Conservation (phyloP, 2,113 vertebrate species). For the Rhinoptilus africanus region DNA sequence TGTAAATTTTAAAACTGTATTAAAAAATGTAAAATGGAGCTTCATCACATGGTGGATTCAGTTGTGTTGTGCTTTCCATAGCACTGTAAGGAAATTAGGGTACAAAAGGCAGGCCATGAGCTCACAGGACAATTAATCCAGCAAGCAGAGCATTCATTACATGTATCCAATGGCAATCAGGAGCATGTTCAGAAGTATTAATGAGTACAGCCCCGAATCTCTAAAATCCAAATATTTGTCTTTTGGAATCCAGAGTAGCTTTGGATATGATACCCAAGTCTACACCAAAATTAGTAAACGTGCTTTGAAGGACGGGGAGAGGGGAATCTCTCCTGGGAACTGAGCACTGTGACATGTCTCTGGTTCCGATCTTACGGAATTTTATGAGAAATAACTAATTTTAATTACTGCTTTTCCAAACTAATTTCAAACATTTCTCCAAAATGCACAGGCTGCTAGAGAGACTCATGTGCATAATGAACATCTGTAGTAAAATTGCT, state of each 20-base stretch:
- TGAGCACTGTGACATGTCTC: background rate
- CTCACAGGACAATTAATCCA: background rate
- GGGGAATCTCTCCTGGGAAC: background rate
- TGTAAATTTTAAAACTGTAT: background rate
- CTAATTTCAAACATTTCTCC: slow-evolving; percentile 48
- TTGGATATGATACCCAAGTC: background rate
- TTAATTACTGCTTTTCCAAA: slow-evolving; percentile 42
- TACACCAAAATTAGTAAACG: background rate
- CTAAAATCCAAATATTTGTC: background rate
- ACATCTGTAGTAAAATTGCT: slow-evolving; percentile 65
- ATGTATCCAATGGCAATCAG: background rate
- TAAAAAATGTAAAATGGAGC: background rate
- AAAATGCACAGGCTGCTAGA: slow-evolving; percentile 39
- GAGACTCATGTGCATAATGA: slow-evolving; percentile 59
- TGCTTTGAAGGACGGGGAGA: background rate
- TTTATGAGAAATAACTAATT: background rate
- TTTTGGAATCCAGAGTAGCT: background rate
- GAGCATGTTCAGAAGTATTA: background rate
- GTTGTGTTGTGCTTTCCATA: background rate
- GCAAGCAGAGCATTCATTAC: background rate
- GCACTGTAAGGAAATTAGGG: background rate
- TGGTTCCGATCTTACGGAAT: background rate
- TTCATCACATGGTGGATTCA: background rate
- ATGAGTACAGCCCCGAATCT: background rate
- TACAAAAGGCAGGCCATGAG: background rate